A percentile compares a stretch with the other conserved stretches of the same genome.
Evolutionary conservation across 2,797 vertebrate species (phyloP).

Genomic region (Glossophaga mutica): DNA sequence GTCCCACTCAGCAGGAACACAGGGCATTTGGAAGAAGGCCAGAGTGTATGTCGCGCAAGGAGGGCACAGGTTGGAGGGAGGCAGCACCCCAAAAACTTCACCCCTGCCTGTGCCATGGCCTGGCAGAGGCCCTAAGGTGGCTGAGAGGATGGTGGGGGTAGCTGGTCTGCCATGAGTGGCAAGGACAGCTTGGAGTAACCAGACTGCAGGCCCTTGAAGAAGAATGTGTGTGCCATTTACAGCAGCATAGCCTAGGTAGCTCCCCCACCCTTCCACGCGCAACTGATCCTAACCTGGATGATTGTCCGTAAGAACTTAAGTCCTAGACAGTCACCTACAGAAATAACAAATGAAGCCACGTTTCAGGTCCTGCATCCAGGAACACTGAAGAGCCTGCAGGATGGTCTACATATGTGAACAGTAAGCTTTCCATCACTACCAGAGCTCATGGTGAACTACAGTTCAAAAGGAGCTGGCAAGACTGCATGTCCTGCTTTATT

Average conservation of each 20-base stretch:
- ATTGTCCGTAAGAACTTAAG: neutral
- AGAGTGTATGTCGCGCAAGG: neutral
- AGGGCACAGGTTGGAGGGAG: neutral
- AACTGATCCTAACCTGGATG: neutral
- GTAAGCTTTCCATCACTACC: neutral
- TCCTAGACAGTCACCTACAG: neutral
- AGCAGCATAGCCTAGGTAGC: neutral
- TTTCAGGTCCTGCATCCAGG: neutral
- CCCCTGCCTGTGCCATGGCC: neutral
- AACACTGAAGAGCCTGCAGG: neutral
- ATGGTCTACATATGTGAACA: neutral
- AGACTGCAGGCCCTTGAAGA: neutral
- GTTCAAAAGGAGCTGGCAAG: neutral
- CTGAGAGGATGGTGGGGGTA: neutral
- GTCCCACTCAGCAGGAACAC: neutral
- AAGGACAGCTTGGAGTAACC: neutral
- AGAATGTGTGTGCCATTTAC: neutral
- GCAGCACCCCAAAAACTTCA: neutral
- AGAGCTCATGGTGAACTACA: neutral
- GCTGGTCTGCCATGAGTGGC: neutral
- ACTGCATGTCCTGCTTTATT: neutral
- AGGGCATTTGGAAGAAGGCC: neutral
- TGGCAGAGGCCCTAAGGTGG: neutral
- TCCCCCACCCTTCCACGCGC: neutral
- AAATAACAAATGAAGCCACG: neutral